These are phyloP conservation scores for Patella ulyssiponensis DNA, from an alignment of 2,888 invertebrate species.

Conservation along the genomic window DNA sequence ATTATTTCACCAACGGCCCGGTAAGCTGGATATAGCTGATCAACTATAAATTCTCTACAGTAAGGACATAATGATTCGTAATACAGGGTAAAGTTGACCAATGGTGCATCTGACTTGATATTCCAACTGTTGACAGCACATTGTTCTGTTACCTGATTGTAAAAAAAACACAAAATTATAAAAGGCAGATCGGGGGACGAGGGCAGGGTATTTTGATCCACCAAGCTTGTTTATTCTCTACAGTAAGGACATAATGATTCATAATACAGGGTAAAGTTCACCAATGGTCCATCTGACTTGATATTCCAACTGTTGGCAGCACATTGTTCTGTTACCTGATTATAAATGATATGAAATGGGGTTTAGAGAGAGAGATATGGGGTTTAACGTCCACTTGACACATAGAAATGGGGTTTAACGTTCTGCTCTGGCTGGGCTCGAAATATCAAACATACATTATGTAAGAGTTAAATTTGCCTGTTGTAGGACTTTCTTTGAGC, in stretches of 20 bases:
- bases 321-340: conserved; percentile 31
- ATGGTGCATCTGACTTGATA: conserved; percentile 30
- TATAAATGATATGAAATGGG: too few species aligned
- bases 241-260: conserved; percentile 70
- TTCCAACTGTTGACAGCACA: conserved; percentile 4
- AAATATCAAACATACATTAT: too few species aligned
- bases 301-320: background rate
- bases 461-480: too few species aligned
- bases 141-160: conserved; percentile 28
- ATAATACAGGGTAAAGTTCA: conserved; percentile 66
- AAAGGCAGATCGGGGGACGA: too few species aligned
- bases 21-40: conserved; percentile 58
- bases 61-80: conserved; percentile 70
- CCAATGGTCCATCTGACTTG: conserved; percentile 41
- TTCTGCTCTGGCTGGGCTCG: too few species aligned
- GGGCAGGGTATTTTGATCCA: too few species aligned
- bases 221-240: conserved; percentile 36
- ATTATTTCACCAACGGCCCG: conserved; percentile 56
- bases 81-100: conserved; percentile 65
- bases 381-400: too few species aligned
- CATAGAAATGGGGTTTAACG: too few species aligned
- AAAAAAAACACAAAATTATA: too few species aligned
- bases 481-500: too few species aligned
- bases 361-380: too few species aligned
- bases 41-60: conserved; percentile 60